Evolutionary conservation across 2,797 vertebrate species (phyloP), one percentile per base, ranked within the genome.

Genomic region (Xerus rutilus): DNA sequence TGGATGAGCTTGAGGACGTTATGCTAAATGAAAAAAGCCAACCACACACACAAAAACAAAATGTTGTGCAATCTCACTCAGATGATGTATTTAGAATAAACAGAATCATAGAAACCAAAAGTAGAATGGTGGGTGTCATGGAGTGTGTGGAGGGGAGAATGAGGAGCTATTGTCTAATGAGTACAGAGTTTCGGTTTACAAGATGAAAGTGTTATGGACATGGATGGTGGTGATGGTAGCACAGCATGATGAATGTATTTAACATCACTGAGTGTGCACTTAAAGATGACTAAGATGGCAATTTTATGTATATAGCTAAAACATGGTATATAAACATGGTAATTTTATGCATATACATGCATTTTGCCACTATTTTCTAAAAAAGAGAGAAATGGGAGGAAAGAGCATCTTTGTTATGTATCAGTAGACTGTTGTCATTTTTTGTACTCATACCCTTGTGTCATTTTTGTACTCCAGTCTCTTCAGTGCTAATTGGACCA

Each of bases 401-500:
- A 84, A 47, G 20, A 21, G 21, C 39, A 74, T 81, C 59, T 25
- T 95, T 91, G 17, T 74, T 81, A 35, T n/a, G 7, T 67, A 39
- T 11, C 30, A 23, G 32, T 30, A 86, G 57, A 39, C 52, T 52
- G 49, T 28, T 87, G 39, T 77, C n/a, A 62, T 62, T 62, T 62
- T 64, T 70, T 39, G 39, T 39, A 39, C 3, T 39, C 39, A 39
- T 39, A 39, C 39, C 39, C 39, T 39, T 39, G 39, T 87, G 39
- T 77, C n/a, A 62, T 62, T 62, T 62, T 64, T 70, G 39, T 64
- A 84, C 43, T 14, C 21, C 2, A 8, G 88, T 74, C 14, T 45
- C 45, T 95, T 86, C 67, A 89, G 7, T 64, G 35, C 43, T 49
- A 88, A 43, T 79, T 92, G 64, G 28, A 69, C n/a, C 67, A 76